These are phyloP conservation scores for Diarsia dahlii DNA, from an alignment of 2,888 invertebrate species.

Conservation along the genomic window DNA sequence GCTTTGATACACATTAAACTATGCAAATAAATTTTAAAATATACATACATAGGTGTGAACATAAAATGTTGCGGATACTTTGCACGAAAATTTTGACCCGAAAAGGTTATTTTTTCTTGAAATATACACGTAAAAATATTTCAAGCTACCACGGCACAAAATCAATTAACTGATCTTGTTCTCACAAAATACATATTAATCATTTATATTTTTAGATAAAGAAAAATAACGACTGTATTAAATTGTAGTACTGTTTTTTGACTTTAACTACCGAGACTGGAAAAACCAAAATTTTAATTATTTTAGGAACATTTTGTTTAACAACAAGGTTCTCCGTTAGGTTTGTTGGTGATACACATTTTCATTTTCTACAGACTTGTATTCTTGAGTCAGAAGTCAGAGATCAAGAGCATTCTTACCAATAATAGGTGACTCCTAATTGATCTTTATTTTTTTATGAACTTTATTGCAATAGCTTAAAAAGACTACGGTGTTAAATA, in stretches of 20 bases:
- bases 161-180: not conserved
- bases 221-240: not conserved
- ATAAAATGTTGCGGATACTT: slow-evolving; percentile 9
- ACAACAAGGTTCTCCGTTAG: not conserved
- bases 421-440: not conserved
- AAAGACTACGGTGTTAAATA: too few relatives aligned
- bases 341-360: not conserved
- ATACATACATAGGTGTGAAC: slow-evolving; percentile 49
- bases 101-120: not conserved
- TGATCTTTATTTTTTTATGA: not conserved
- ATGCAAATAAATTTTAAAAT: slow-evolving; percentile 61
- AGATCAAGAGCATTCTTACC: not conserved
- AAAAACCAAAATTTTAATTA: not conserved
- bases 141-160: not conserved
- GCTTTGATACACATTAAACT: slow-evolving; percentile 55
- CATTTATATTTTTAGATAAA: not conserved
- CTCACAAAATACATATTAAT: not conserved
- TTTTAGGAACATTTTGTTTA: not conserved
- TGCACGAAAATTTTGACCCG: slow-evolving; percentile 17
- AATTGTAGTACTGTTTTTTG: not conserved
- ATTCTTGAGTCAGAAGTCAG: not conserved
- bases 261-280: not conserved
- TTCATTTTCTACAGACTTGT: not conserved
- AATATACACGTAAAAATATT: not conserved
- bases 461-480: not conserved